Base-by-base conservation (phyloP, 2,888 invertebrate genomes). In the Chrysolina oricalcia region DNA sequence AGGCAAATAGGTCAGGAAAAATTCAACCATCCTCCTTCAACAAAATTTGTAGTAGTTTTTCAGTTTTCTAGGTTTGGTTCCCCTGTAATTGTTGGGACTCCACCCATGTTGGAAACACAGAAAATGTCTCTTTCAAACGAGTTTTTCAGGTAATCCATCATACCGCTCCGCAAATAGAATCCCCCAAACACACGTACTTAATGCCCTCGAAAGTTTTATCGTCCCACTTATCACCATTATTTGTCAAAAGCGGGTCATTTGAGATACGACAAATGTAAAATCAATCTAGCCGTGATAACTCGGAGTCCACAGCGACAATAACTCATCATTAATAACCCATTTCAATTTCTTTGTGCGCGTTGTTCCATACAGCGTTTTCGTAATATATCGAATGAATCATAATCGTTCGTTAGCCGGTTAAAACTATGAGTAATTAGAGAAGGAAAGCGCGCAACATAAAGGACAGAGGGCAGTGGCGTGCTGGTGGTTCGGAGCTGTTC, bases 401-500 rank as follows among this genome's bases (percentile, higher is more conserved):
- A 59, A 59, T 27, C 70, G 70, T 72, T 75, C 70, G 73, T 77
- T 77, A 78, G 70, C 72, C 72, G 75, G 78, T 73, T 75, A 77
- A 78, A 77, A 78, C 76, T 65, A 72, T 78, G 78, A 76, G 73
- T 78, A 78, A 78, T 74, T 75, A 73, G 70, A 68, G 70, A 78
- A 64, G 73, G 74, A 78, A 53, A 50, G 70, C 59, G 19, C 11
- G 6, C 8, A 72, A 68, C 40, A 68, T 41, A 68, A 68, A 56
- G 53, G 68, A 68, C 35, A 59, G 15, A 15, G 35, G 15, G 13
- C 59, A 59, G 59, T 59, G 17, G 59, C 23, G 59, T 59, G 35
- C 4, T 27, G 13, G n/a, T 8, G 23, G 35, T 5, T 9, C 43
- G 13, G 11, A 4, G 11, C 17, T 5, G 19, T 1, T 19, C 50